phyloP scores from a whole-genome alignment of 2,888 invertebrate species.

The Noctua fimbriata region DNA sequence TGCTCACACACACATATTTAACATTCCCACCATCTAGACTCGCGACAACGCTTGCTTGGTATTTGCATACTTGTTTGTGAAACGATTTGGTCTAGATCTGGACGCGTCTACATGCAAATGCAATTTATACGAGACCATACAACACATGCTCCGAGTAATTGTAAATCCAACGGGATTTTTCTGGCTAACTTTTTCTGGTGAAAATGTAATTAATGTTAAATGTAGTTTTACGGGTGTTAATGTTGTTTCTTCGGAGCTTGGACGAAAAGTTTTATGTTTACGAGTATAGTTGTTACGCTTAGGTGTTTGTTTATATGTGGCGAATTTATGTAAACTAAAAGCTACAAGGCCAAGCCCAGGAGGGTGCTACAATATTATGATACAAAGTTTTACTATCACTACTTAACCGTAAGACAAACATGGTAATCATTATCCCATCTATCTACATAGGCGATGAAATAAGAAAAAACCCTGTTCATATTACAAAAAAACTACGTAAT shows the following conservation, averaged over 20 bases:
- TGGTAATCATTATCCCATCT: not conserved
- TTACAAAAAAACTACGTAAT: slow-evolving; percentile 9
- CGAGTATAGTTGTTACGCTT: not conserved
- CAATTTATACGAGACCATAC: slow-evolving; percentile 74
- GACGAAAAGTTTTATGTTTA: slow-evolving; percentile 21
- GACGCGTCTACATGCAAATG: slow-evolving; percentile 80
- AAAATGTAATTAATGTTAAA: slow-evolving; percentile 56
- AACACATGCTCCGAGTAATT: slow-evolving; percentile 64
- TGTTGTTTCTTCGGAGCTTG: slow-evolving; percentile 28
- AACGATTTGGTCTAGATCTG: slow-evolving; percentile 85
- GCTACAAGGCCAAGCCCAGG: not conserved
- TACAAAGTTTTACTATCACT: not conserved
- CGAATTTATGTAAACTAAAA: slow-evolving; percentile 8
- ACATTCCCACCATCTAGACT: slow-evolving; percentile 83
- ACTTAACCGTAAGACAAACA: not conserved
- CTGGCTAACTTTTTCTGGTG: slow-evolving; percentile 42
- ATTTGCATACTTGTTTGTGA: slow-evolving; percentile 88
- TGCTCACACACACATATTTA: slow-evolving; percentile 87
- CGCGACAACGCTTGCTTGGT: slow-evolving; percentile 82
- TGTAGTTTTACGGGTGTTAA: slow-evolving; percentile 29
- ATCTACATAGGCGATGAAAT: not conserved
- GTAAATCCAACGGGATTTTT: slow-evolving; percentile 62
- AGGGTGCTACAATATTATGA: not conserved
- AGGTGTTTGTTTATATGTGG: slow-evolving; percentile 11
- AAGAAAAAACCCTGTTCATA: not conserved